These are phyloP conservation scores for Phrynocephalus vlangalii DNA, from an alignment of 2,797 vertebrate species.

Conservation along the genomic window DNA sequence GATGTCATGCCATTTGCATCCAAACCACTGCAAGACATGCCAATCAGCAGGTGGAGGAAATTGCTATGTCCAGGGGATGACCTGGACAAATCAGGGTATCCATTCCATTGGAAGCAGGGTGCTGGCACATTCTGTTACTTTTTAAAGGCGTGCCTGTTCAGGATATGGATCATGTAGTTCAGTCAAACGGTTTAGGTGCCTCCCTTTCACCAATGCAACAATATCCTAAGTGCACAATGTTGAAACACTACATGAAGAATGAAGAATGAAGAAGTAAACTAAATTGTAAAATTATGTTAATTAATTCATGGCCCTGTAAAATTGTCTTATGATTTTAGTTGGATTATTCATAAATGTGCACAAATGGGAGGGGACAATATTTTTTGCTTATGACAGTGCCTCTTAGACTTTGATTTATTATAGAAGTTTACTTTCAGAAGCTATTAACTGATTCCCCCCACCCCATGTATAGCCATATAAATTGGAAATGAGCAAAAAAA, in stretches of 20 bases:
- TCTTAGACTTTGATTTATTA: background rate
- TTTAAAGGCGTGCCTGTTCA: background rate
- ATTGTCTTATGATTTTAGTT: background rate
- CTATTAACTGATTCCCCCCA: constrained; percentile 11
- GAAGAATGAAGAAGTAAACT: constrained; percentile 18
- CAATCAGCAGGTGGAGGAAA: background rate
- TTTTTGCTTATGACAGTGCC: constrained; percentile 1
- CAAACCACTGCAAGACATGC: background rate
- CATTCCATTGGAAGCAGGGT: background rate
- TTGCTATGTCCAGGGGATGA: background rate
- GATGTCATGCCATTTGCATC: background rate
- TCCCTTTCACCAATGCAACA: background rate
- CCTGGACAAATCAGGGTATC: background rate
- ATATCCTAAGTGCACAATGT: background rate
- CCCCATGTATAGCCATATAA: background rate
- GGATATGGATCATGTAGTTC: background rate
- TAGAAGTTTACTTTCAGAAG: background rate
- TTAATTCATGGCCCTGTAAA: constrained; percentile 37
- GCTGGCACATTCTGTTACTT: background rate
- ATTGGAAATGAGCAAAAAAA: constrained; percentile 34
- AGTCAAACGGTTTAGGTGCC: background rate
- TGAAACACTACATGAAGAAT: constrained; percentile 30
- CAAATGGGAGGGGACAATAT: constrained; percentile 14
- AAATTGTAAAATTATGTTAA: constrained; percentile 35
- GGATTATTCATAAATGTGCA: constrained; percentile 26